phyloP scores from a whole-genome alignment of 2,888 invertebrate species.

The Phyllotreta striolata region DNA sequence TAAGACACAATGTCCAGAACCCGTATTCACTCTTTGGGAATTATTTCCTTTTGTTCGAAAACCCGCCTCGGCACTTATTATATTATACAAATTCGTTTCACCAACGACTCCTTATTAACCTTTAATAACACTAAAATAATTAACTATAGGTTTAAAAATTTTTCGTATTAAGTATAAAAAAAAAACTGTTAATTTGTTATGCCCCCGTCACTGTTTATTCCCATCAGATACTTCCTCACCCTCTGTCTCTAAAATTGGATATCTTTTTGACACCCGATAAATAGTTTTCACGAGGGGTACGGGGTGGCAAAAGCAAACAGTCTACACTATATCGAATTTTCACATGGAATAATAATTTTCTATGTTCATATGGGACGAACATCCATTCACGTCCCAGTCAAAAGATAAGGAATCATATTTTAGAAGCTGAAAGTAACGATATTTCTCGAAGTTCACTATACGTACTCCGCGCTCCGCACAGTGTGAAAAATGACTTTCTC shows the following conservation, averaged over 20 bases:
- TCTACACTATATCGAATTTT: constrained; percentile 38
- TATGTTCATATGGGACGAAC: constrained; percentile 37
- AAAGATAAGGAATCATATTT: constrained; percentile 34
- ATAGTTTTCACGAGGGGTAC: constrained; percentile 48
- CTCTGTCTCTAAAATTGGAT: constrained; percentile 51
- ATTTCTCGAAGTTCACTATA: constrained; percentile 30
- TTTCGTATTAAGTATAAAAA: too few species aligned
- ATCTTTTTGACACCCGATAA: constrained; percentile 52
- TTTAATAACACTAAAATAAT: too few species aligned
- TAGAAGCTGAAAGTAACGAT: constrained; percentile 32
- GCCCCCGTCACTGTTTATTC: constrained; percentile 28
- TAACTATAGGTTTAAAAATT: too few species aligned
- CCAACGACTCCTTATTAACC: too few species aligned
- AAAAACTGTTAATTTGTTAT: too few species aligned
- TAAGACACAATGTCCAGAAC: constrained; percentile 11
- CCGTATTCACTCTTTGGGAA: constrained; percentile 1
- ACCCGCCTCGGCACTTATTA: neutral
- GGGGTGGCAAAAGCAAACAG: constrained; percentile 38
- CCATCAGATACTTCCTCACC: constrained; percentile 43
- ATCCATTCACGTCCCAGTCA: constrained; percentile 35
- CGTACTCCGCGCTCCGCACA: constrained; percentile 11
- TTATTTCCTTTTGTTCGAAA: constrained; percentile 12
- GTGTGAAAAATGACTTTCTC: constrained; percentile 30
- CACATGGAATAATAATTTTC: constrained; percentile 39
- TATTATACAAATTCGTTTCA: too few species aligned